Percentiles rank a stretch among this genome's conserved stretches.
Conservation (phyloP, 2,797 vertebrate species). For the Lycodopsis pacificus region DNA sequence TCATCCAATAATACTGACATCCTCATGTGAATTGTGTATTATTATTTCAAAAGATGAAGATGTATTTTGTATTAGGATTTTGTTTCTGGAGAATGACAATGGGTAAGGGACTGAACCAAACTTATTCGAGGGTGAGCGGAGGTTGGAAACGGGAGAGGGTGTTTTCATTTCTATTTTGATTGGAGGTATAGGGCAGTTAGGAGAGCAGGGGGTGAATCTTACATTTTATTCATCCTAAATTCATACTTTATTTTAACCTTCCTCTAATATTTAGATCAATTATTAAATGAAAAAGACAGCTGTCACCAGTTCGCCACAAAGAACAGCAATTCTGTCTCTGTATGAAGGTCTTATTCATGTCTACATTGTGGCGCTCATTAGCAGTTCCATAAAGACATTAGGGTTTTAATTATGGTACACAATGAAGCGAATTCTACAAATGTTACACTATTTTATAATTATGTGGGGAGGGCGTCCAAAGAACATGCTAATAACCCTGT, state of each 20-base stretch:
- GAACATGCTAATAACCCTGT: too few relatives aligned
- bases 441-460: too few relatives aligned
- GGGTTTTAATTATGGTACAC: not conserved
- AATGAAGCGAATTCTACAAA: too few relatives aligned
- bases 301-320: not conserved
- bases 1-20: constrained; percentile 60
- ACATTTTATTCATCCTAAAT: not conserved
- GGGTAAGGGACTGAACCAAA: constrained; percentile 5
- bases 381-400: not conserved
- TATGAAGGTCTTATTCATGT: not conserved
- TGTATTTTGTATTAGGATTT: constrained; percentile 50
- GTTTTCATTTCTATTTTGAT: not conserved
- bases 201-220: not conserved
- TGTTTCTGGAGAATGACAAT: constrained; percentile 35
- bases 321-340: not conserved
- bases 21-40: constrained; percentile 53
- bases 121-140: not conserved
- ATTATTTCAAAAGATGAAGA: constrained; percentile 48
- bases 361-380: not conserved
- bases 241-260: not conserved
- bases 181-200: not conserved
- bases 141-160: not conserved
- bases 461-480: too few relatives aligned
- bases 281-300: not conserved
- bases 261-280: not conserved